Evolutionary conservation across 2,888 invertebrate species (phyloP), one percentile per base, ranked within the genome.

Genomic region (Notocelia uddmanniana): DNA sequence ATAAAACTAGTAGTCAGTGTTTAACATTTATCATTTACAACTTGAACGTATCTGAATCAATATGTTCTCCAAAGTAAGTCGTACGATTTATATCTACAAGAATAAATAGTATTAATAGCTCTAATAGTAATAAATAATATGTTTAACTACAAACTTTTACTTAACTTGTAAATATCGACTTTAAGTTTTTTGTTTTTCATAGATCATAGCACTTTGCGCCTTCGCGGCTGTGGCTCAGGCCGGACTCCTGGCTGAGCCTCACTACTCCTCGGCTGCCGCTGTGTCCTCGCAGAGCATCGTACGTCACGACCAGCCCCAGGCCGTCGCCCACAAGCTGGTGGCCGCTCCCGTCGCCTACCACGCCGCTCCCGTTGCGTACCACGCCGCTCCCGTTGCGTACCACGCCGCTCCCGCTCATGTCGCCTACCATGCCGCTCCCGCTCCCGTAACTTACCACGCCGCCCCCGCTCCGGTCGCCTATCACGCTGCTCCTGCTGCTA

Each of bases 101-200:
- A n/a, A n/a, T n/a, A n/a, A n/a, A n/a, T n/a, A n/a, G n/a, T n/a
- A n/a, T n/a, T n/a, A n/a, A n/a, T n/a, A n/a, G n/a, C n/a, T n/a
- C n/a, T n/a, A n/a, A n/a, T n/a, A n/a, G n/a, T n/a, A n/a, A n/a
- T n/a, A n/a, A n/a, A n/a, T n/a, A 5, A 15, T 10, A 52, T 1
- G 6, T 21, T 15, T 23, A 10, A 54, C 13, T 21, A 50, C 0
- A 50, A 50, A 6, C 11, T 55, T 15, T 55, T 11, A 23, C 21
- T 1, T 1, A 21, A 54, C 37, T 15, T 59, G 13, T 94, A 94
- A 80, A 10, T 94, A 94, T 80, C 15, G 3, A 45, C n/a, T 8
- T 6, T 88, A 13, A 15, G 15, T 26, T 15, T 26, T 13, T 15
- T 58, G 0, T 8, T 21, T 59, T 58, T 13, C 37, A 45, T n/a